Base-by-base conservation (phyloP, 2,113 vertebrate genomes). In the Dicerorhinus sumatrensis region DNA sequence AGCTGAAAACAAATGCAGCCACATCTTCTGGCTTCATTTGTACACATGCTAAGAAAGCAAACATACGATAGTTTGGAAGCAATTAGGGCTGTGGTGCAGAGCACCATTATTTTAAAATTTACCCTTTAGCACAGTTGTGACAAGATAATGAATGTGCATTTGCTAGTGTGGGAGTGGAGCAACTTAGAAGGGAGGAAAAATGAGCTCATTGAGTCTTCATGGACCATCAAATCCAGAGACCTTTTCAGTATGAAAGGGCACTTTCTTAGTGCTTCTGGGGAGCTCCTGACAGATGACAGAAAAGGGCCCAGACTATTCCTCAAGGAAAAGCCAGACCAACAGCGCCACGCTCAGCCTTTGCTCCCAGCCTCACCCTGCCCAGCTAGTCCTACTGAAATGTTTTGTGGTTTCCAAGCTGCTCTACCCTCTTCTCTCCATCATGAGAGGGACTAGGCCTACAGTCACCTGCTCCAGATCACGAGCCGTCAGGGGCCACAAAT, bases 31-130 rank as follows among this genome's bases (percentile, higher is more conserved):
- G 56, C 67, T 97, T 93, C 89, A 89, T 98, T 93, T 89, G 84
- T 94, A 73, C 81, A 93, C 42, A 86, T 72, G 91, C 79, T 87
- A 97, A 93, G 90, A 87, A 97, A 96, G 96, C 95, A 97, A 97
- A 93, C n/a, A 33, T 21, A 56, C 2, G n/a, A 9, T 91, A 65
- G 96, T 93, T 83, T 42, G 36, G 91, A 97, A 86, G 96, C 96
- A 96, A 97, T 98, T 98, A 98, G 91, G 89, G 86, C 86, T 94
- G 54, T 89, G 79, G 95, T 62, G 73, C 93, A 89, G 91, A 96
- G 82, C 62, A 95, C 89, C 86, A 94, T 97, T 92, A 97, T 97
- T 97, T 97, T 89, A 93, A 97, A 97, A 97, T 97, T 97, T 96
- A 89, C 91, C 96, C 96, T 83, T 89, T 97, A 96, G 95, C 65